These are phyloP conservation scores for Notamacropus eugenii DNA, from an alignment of 2,797 vertebrate species.

Conservation along the genomic window DNA sequence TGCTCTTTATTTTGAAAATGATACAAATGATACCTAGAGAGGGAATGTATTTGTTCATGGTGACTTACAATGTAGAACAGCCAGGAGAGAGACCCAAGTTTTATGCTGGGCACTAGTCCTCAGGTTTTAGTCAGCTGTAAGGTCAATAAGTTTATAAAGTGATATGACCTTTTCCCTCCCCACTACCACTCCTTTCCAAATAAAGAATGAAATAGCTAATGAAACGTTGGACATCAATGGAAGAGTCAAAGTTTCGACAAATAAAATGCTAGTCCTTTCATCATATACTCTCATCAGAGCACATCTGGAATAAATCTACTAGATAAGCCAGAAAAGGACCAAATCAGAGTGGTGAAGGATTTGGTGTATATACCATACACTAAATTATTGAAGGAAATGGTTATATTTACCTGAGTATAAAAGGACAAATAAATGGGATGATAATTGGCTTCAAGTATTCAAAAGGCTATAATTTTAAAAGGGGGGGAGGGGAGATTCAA, in stretches of 20 bases:
- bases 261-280: neutral
- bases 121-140: neutral
- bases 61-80: neutral
- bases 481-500: no score
- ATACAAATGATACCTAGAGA: neutral
- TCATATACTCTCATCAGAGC: neutral
- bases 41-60: neutral
- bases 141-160: neutral
- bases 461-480: neutral
- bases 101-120: neutral
- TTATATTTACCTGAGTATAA: neutral
- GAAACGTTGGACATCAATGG: neutral
- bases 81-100: neutral
- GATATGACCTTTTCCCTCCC: neutral
- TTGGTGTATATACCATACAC: neutral
- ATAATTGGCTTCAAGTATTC: neutral
- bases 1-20: neutral
- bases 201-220: neutral
- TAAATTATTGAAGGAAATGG: neutral
- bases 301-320: neutral
- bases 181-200: neutral
- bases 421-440: neutral
- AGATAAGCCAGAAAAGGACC: neutral
- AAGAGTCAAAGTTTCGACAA: neutral
- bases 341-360: neutral